A percentile compares a stretch with the other conserved stretches of the same genome.
Conservation (phyloP, 2,113 vertebrate genomes). For the Etheostoma spectabile region DNA sequence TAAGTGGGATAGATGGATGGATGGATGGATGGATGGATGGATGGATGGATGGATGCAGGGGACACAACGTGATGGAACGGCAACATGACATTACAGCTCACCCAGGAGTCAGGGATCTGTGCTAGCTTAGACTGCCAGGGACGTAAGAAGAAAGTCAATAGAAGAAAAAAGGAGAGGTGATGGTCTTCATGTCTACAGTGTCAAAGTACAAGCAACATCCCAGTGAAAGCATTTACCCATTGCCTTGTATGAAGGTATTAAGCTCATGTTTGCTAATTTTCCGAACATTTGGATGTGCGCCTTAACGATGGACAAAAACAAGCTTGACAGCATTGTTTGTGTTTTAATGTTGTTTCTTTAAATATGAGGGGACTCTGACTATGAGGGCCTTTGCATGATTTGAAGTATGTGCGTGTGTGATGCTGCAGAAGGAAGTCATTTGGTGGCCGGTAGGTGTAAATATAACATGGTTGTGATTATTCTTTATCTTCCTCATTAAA, state of each 20-base stretch:
- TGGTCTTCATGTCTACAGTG: slow-evolving; percentile 15
- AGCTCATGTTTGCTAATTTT: slow-evolving; percentile 35
- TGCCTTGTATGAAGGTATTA: slow-evolving; percentile 26
- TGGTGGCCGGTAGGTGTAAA: slow-evolving; percentile 75
- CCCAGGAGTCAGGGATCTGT: slow-evolving; percentile 39
- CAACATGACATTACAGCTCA: slow-evolving; percentile 51
- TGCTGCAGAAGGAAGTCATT: slow-evolving; percentile 62
- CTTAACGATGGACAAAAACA: slow-evolving; percentile 33
- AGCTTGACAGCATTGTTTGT: slow-evolving; percentile 18
- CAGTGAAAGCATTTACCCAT: slow-evolving; percentile 29
- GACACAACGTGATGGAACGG: slow-evolving; percentile 34
- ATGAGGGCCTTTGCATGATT: not conserved
- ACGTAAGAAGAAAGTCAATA: slow-evolving; percentile 48
- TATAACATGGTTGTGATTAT: slow-evolving; percentile 83
- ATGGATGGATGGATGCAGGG: slow-evolving; percentile 9
- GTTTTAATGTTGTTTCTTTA: not conserved
- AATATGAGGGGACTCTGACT: slow-evolving; percentile 1
- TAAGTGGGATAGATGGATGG: not conserved
- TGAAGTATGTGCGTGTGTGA: slow-evolving; percentile 9
- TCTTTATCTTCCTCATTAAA: slow-evolving; percentile 89
- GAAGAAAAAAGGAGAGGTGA: slow-evolving; percentile 31
- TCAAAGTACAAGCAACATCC: slow-evolving; percentile 34
- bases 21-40: slow-evolving; percentile 12
- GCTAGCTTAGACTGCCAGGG: slow-evolving; percentile 41
- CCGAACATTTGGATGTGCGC: not conserved